Evolutionary conservation across 1,140 invertebrate genomes (phyloP), one percentile per base, ranked within the genome.

Genomic region (Trachelipus rathkii): DNA sequence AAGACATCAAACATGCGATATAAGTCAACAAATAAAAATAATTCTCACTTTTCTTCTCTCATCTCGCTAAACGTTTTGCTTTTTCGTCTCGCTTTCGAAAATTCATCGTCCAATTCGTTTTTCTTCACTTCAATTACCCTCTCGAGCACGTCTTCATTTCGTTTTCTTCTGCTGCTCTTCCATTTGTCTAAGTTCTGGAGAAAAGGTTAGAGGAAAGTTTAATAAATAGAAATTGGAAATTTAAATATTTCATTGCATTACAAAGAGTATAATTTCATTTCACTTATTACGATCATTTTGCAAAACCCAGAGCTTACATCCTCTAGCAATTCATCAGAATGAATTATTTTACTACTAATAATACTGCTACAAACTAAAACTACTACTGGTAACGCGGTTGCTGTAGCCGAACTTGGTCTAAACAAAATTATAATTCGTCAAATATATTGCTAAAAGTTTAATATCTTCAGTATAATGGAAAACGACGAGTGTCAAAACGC

Each of bases 141-240:
- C 84, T 94, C 92, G 82, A 95, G 93, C 79, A 93, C 94, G 85
- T 94, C 93, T 82, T 95, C 93, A 82, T 93, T 92, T 77, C 91
- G 89, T 90, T 95, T 95, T 88, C 93, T 90, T 82, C 94, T 88
- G 78, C 92, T 94, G 79, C 91, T 93, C 86, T 95, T 96, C 94
- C 94, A 96, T 86, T 94, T 95, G 85, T 95, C 93, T 86, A 96
- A 87, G 87, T 95, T 95, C 93, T 95, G 85, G n/a, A 83, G 81
- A 76, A 79, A 82, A 50, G 50, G 8, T 60, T 23, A 46, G n/a
- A 21, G 11, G 19, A 23, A 19, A 10, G 11, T 3, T 23, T 67
- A 23, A 68, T 23, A 10, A 68, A n/a, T 23, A 68, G 4, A 68
- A 68, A n/a, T 10, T 19, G 9, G 4, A 15, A 68, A 10, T 11